Evolutionary conservation across 1,140 invertebrate genomes (phyloP), one percentile per base, ranked within the genome.

Genomic region (Macrosteles quadrilineatus): DNA sequence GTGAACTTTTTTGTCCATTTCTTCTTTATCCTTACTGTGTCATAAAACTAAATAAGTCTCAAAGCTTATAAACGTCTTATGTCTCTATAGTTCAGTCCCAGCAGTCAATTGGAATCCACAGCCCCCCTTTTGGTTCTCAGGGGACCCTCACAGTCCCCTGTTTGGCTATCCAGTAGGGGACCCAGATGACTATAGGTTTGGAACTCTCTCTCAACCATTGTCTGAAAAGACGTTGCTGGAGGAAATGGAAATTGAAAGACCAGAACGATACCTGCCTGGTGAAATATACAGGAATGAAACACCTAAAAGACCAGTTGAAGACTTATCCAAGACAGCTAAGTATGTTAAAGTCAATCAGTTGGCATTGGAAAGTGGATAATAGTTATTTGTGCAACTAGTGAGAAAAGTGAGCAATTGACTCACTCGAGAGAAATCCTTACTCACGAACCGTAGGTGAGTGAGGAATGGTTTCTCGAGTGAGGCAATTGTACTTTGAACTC

Each of bases 111-210:
- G 63, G 63, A 12, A 31, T 9, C 63, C 63, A 2, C 32, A 66
- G 25, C 63, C 63, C 6, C 32, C 31, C 9, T 66, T 66, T 25
- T 66, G 63, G 63, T 66, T 45, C 25, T n/a, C n/a, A 17, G 63
- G 63, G 45, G 40, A 43, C 23, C 63, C 63, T 4, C 23, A 25
- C 9, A 29, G n/a, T 1, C 36, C 27, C 9, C 17, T 3, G 2
- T 29, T 19, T 17, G 27, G 9, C 17, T 66, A 36, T 32, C 63
- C 63, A 25, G 63, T 66, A 2, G 63, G 32, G 1, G 25, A 45
- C 23, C 63, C 63, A 3, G 63, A 66, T 21, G 63, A 66, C 45
- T 66, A 66, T 21, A 66, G n/a, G 31, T 66, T 66, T 27, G 1
- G 45, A 43, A 45, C 32, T 25, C 63, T 43, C 2, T 14, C 36